Evolutionary conservation across 2,113 vertebrate genomes (phyloP).

Genomic region (Gallinago paraguaiae): DNA sequence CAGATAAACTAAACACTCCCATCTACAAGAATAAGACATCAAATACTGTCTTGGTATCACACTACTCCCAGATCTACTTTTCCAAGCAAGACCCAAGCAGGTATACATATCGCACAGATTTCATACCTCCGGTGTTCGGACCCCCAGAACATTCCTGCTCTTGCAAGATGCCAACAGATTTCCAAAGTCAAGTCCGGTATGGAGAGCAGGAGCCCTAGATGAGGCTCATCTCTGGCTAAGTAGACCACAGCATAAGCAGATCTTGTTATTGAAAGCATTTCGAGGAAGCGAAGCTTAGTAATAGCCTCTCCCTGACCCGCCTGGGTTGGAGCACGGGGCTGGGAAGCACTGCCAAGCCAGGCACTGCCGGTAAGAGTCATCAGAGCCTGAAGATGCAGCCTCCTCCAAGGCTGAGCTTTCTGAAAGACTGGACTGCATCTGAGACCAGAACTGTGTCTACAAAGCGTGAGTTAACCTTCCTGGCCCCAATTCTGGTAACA

Average conservation of each 20-base stretch:
- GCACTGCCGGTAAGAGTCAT: neutral
- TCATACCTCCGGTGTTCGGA: neutral
- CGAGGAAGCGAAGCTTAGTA: slow-evolving; percentile 1
- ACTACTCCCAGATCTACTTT: neutral
- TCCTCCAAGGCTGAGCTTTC: neutral
- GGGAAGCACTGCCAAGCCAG: neutral
- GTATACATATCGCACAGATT: neutral
- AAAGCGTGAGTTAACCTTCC: neutral
- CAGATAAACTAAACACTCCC: neutral
- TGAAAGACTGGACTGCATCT: neutral
- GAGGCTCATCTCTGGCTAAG: slow-evolving; percentile 33
- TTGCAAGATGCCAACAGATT: neutral
- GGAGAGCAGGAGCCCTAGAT: neutral
- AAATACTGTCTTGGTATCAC: neutral
- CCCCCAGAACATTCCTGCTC: neutral
- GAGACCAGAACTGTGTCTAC: neutral
- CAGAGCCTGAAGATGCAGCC: neutral
- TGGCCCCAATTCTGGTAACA: neutral
- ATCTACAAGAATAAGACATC: neutral
- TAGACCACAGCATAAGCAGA: slow-evolving; percentile 17
- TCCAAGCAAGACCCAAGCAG: neutral
- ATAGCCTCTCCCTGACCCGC: neutral
- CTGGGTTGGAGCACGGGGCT: neutral
- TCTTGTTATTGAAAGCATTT: slow-evolving; percentile 13
- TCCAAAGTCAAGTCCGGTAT: neutral